Base-by-base conservation (phyloP, 2,797 vertebrate species). In the Pangasius larnaudii region DNA sequence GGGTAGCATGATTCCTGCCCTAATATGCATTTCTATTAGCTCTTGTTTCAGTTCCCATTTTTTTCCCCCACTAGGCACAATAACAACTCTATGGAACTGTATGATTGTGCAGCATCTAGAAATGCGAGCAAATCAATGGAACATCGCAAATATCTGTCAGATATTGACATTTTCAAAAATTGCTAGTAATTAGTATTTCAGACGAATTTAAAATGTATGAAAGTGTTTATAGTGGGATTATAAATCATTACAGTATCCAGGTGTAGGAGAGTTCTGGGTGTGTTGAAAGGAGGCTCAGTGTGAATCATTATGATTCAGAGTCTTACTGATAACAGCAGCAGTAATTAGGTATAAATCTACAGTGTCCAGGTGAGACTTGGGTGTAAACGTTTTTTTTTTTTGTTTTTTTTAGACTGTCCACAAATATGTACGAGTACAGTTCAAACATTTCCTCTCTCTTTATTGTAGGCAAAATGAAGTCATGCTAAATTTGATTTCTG, bases 261-360 rank as follows among this genome's bases (percentile, higher is more conserved):
- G 82, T 56, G 46, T 2, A 53, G 49, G 16, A 18, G n/a, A 30
- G 6, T 49, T 0, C n/a, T 5, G 24, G 67, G 33, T 36, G 59
- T 65, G 61, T 65, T 49, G 18, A 5, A 24, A 27, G 16, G 5
- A 30, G 5, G 18, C 16, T 71, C n/a, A 27, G 13, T 22, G 14
- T 84, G 82, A 84, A 14, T 84, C 63, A 84, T 22, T 24, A 8
- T 84, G 59, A 65, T 83, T 67, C 61, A 67, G 18, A 36, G 49
- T 39, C 6, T 56, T 36, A 24, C 1, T 72, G 49, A 84, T 27
- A 71, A 36, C 49, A 67, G 83, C 49, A 27, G 11, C 8, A 16
- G 49, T 27, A 27, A 56, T 71, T 14, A 84, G n/a, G 8, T 1
- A 2, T 11, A 69, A 69, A 53, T 33, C n/a, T 33, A 9, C 36